These are phyloP conservation scores for Mus minutoides DNA, from an alignment of 2,797 vertebrate species.

Conservation along the genomic window DNA sequence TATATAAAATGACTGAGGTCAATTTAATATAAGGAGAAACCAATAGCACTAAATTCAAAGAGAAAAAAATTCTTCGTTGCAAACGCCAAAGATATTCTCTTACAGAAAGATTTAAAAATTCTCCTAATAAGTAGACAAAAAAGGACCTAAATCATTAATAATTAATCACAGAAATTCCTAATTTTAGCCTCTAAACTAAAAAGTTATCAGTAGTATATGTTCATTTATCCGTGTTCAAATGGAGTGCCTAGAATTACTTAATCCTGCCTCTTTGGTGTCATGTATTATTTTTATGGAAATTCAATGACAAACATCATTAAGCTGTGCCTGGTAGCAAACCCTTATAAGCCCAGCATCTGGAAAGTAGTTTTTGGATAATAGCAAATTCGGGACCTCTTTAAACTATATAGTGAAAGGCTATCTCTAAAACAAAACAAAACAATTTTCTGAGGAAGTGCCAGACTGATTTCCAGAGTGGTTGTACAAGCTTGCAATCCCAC, in stretches of 20 bases:
- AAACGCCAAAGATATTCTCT: conserved; percentile 1
- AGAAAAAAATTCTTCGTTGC: background rate
- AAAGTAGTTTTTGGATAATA: background rate
- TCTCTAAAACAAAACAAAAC: background rate
- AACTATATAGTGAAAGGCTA: background rate
- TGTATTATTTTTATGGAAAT: background rate
- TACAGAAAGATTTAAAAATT: background rate
- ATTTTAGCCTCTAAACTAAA: background rate
- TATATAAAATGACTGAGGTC: background rate
- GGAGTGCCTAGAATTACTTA: background rate
- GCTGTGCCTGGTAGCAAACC: background rate
- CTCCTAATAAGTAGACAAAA: background rate
- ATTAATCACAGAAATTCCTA: background rate
- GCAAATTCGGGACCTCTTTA: background rate
- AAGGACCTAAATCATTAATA: background rate
- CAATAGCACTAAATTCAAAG: background rate
- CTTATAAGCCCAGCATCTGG: no score
- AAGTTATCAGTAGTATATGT: background rate
- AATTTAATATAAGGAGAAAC: background rate
- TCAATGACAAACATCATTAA: background rate
- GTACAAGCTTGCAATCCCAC: no score
- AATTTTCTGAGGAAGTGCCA: no score
- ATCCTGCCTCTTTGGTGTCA: background rate
- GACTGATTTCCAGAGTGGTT: no score
- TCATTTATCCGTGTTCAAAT: conserved; percentile 2